Percentiles rank a stretch among this genome's conserved stretches.
Evolutionary conservation across 2,113 vertebrate genomes (phyloP).

Genomic region (Rhea americana): DNA sequence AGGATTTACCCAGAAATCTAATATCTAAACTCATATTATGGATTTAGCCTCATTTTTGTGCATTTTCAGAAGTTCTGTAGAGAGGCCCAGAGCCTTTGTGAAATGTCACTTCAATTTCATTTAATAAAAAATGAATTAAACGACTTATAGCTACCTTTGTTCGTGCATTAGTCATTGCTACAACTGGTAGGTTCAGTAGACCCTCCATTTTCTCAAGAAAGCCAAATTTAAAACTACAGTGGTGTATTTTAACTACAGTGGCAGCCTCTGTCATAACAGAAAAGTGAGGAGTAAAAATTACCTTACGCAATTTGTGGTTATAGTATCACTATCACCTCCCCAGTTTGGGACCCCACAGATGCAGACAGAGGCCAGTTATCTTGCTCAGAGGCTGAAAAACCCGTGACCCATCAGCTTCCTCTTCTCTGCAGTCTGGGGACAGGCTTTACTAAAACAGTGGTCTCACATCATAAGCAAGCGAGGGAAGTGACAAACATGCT

Average conservation of each 20-base stretch:
- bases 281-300: neutral
- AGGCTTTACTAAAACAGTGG: neutral
- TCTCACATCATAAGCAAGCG: neutral
- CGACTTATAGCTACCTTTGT: neutral
- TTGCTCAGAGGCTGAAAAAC: neutral
- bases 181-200: neutral
- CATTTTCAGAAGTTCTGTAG: neutral
- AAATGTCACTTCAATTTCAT: neutral
- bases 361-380: accelerated
- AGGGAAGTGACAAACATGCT: neutral
- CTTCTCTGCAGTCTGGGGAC: neutral
- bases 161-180: neutral
- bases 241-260: neutral
- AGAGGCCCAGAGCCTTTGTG: neutral
- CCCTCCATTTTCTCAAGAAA: neutral
- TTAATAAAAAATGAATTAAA: neutral
- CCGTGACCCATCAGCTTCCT: neutral
- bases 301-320: neutral
- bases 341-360: neutral
- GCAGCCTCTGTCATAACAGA: neutral
- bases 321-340: neutral
- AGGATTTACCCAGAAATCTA: neutral
- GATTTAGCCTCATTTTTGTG: neutral
- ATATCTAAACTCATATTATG: neutral
- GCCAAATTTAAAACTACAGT: neutral